Base-by-base conservation (phyloP, 30 jellyfish, hydroid and myxozoan genomes). In the Aurelia aurita region DNA sequence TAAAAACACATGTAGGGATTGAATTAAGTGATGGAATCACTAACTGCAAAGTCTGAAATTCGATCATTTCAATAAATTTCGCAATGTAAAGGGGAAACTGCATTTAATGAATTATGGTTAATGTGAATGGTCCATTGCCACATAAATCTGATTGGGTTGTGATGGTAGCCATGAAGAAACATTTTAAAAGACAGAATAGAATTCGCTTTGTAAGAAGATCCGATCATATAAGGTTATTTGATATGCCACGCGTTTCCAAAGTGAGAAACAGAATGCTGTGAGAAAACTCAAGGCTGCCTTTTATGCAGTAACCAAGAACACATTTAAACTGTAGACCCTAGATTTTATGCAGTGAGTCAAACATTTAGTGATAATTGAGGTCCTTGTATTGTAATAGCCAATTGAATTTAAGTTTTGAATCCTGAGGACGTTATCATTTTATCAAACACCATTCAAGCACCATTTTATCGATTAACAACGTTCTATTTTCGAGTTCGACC, bases 11-110 rank as follows among this genome's bases (percentile, higher is more conserved):
- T n/a, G n/a, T n/a, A n/a, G n/a, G n/a, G n/a, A n/a, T 69, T 69
- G 29, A 69, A 69, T 44, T n/a, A n/a, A 44, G 81, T 69, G 75
- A 29, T 29, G 4, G 75, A 63, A 63, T 63, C 75, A 63, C 47
- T 63, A 3, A 63, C n/a, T 3, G 4, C 75, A 25, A 63, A 63
- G 34, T 63, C 8, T 23, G 34, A 63, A 63, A 63, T 63, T 29
- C n/a, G n/a, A n/a, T n/a, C 34, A 63, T 63, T 63, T 63, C 19
- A 63, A 63, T 63, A 63, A 63, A 63, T 63, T 63, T 23, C 64
- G 75, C 75, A 63, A 63, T 63, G 75, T 63, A 59, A 63, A 63
- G 25, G 75, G 11, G 75, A 63, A 63, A 69, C 81, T 69, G 81
- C 81, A 4, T 44, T 19, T 35, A 69, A 44, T 69, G 81, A 69